These are phyloP conservation scores for Chaetops frenatus DNA, from an alignment of 2,113 vertebrate genomes.

Conservation along the genomic window DNA sequence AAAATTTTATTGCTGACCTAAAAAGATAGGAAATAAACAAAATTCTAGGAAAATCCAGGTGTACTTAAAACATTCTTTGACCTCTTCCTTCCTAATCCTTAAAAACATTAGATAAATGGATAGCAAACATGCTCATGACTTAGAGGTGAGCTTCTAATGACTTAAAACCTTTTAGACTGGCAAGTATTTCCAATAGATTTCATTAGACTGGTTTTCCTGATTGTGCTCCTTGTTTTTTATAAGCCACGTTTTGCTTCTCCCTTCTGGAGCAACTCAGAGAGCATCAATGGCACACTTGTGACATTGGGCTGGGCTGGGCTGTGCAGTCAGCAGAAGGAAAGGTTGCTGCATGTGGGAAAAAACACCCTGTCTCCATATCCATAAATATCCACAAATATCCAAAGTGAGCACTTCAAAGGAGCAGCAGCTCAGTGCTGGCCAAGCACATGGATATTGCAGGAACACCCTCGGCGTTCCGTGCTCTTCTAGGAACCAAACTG, in stretches of 20 bases:
- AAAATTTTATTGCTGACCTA: neutral
- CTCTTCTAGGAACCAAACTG: neutral
- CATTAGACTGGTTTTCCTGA: neutral
- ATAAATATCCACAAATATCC: neutral
- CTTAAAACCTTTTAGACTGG: neutral
- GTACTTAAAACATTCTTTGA: neutral
- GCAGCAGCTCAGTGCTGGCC: neutral
- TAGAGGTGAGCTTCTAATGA: neutral
- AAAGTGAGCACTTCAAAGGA: neutral
- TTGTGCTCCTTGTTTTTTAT: neutral
- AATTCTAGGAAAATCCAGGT: neutral
- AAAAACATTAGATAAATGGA: neutral
- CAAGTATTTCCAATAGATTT: neutral
- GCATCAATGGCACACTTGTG: neutral
- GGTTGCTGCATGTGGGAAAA: neutral
- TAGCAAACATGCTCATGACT: neutral
- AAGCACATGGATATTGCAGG: neutral
- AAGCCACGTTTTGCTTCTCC: neutral
- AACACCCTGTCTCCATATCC: fast-evolving
- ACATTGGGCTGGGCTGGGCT: neutral
- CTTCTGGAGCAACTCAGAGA: neutral
- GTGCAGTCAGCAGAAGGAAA: neutral
- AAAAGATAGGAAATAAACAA: neutral
- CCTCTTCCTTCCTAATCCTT: neutral
- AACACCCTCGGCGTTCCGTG: neutral